Evolutionary conservation across 35 echinoderm and acorn worm genomes (phyloP).

Genomic region (Lytechinus pictus): DNA sequence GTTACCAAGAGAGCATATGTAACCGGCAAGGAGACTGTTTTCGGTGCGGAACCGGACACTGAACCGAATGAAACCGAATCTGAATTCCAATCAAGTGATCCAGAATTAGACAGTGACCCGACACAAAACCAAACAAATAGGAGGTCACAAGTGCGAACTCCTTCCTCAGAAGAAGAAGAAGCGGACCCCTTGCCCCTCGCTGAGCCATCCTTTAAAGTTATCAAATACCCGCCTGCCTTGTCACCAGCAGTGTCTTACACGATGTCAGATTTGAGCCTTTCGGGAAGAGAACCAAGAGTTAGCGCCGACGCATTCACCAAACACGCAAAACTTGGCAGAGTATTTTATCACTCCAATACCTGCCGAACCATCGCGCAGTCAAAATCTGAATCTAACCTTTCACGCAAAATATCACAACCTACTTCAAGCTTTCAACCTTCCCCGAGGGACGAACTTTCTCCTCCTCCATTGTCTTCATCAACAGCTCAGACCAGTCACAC

Average conservation of each 20-base stretch:
- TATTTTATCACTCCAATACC: background rate
- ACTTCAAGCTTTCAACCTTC: background rate
- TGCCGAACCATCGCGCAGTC: background rate
- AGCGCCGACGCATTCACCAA: background rate
- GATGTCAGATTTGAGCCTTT: background rate
- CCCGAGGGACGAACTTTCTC: background rate
- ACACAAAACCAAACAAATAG: background rate
- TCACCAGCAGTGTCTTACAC: background rate
- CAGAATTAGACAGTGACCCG: background rate
- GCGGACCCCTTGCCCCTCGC: background rate
- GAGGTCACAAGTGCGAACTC: background rate
- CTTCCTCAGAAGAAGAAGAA: background rate
- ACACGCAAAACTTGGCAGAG: background rate
- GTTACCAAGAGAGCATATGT: background rate
- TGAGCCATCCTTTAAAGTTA: background rate
- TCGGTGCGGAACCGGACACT: background rate
- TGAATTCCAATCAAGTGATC: background rate
- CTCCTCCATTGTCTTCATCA: background rate
- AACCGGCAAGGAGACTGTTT: conserved; percentile 5
- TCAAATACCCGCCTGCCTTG: background rate
- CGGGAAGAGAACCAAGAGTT: background rate
- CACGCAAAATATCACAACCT: background rate
- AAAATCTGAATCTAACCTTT: background rate
- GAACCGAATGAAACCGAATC: conserved; percentile 22
- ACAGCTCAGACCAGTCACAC: conserved; percentile 20